A percentile compares a stretch with the other conserved stretches of the same genome.
These are phyloP conservation scores for Tetraodon nigroviridis DNA, from an alignment of 2,113 vertebrate species.

Conservation along the genomic window DNA sequence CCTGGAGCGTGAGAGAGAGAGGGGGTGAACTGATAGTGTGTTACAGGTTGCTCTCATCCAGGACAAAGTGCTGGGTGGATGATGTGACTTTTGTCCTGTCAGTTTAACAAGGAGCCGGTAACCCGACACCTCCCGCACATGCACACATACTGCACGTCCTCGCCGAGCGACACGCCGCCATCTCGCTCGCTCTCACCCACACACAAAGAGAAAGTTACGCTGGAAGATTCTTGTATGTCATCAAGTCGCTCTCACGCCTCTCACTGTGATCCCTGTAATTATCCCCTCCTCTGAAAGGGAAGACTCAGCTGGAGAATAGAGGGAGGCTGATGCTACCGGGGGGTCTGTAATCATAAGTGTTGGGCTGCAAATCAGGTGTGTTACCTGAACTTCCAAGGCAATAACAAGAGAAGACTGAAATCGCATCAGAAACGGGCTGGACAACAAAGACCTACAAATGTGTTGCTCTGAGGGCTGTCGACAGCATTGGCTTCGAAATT, in stretches of 20 bases:
- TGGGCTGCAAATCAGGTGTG: conserved; percentile 2
- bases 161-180: conserved; percentile 9
- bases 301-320: conserved; percentile 10
- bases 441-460: neutral
- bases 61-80: conserved; percentile 43
- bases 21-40: conserved; percentile 9
- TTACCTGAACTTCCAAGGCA: neutral
- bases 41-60: conserved; percentile 15
- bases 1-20: conserved; percentile 4
- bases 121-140: conserved; percentile 30
- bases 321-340: conserved; percentile 1
- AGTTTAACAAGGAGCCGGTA: conserved; percentile 30
- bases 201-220: conserved; percentile 37
- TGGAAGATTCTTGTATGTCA: conserved; percentile 41
- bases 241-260: conserved; percentile 50
- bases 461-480: neutral
- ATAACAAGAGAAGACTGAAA: neutral
- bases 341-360: conserved; percentile 13
- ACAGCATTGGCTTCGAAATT: neutral
- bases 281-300: conserved; percentile 40
- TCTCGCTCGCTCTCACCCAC: conserved; percentile 7
- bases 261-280: conserved; percentile 58
- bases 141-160: conserved; percentile 1
- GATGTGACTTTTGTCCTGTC: conserved; percentile 53
- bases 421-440: neutral